A percentile compares a stretch with the other conserved stretches of the same genome.
Conservation (phyloP, 2,113 vertebrate genomes). For the Psilopogon haemacephalus region DNA sequence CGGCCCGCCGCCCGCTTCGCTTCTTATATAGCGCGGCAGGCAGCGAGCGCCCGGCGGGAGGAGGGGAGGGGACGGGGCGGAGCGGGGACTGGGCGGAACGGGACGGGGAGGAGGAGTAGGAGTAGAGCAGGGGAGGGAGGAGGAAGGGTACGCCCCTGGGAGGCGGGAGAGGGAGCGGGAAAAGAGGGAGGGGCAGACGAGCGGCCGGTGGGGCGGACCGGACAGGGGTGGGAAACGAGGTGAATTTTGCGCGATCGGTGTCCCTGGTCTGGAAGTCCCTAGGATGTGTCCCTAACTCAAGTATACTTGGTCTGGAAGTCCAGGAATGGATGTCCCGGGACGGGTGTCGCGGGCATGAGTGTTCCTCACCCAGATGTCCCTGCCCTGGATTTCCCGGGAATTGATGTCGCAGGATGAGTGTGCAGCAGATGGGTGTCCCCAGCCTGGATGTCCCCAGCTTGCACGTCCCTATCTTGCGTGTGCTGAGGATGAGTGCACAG, state of each 20-base stretch:
- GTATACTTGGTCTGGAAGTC: no score
- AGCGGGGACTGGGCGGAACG: background rate
- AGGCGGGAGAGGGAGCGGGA: background rate
- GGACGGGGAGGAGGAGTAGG: background rate
- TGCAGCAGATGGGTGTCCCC: no score
- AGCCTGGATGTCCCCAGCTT: background rate
- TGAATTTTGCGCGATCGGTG: background rate
- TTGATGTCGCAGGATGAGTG: background rate
- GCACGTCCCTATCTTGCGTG: background rate
- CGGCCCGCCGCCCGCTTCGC: constrained; percentile 72
- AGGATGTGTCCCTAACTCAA: background rate
- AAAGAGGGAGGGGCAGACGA: background rate
- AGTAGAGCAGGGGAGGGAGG: background rate
- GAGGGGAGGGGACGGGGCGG: background rate
- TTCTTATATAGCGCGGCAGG: constrained; percentile 79
- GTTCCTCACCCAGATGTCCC: no score
- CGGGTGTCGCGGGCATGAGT: no score
- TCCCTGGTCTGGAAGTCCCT: background rate
- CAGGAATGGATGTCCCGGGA: no score
- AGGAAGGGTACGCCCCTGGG: background rate
- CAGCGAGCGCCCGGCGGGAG: constrained; percentile 68
- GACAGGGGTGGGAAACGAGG: background rate
- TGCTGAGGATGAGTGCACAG: background rate
- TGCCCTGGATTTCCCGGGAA: background rate
- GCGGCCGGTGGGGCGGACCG: background rate